A percentile compares a stretch with the other conserved stretches of the same genome.
These are phyloP conservation scores for Sebastes iracundus DNA, from an alignment of 2,797 vertebrate species.

Conservation along the genomic window DNA sequence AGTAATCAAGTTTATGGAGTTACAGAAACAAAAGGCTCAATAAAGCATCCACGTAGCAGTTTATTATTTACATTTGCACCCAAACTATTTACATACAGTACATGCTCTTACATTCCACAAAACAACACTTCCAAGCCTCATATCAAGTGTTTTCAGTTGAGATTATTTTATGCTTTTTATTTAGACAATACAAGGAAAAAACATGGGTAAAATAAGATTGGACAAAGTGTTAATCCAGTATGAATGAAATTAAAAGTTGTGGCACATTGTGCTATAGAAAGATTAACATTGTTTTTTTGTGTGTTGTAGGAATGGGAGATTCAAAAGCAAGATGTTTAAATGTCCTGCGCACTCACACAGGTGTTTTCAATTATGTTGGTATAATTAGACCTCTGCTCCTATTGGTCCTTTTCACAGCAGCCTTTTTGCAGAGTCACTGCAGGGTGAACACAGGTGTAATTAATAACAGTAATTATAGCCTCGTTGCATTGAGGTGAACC, in stretches of 20 bases:
- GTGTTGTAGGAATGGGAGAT: neutral
- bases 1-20: neutral
- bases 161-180: neutral
- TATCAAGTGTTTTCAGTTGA: conserved; percentile 14
- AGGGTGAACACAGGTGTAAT: too few relatives aligned
- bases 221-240: neutral
- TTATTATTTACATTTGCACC: conserved; percentile 74
- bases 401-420: too few relatives aligned
- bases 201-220: neutral
- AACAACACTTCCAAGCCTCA: conserved; percentile 35
- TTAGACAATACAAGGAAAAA: neutral
- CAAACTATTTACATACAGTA: conserved; percentile 74
- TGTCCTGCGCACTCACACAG: neutral
- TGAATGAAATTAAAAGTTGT: conserved; percentile 28
- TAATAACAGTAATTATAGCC: too few relatives aligned
- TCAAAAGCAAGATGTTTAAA: neutral
- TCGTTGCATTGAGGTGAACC: too few relatives aligned
- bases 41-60: conserved; percentile 46
- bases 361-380: neutral
- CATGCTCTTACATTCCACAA: conserved; percentile 69
- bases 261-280: conserved; percentile 58
- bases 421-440: accelerated
- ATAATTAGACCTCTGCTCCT: neutral
- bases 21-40: conserved; percentile 1
- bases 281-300: neutral